Conservation (phyloP, 2,888 invertebrate species). For the Lycia hirtaria region DNA sequence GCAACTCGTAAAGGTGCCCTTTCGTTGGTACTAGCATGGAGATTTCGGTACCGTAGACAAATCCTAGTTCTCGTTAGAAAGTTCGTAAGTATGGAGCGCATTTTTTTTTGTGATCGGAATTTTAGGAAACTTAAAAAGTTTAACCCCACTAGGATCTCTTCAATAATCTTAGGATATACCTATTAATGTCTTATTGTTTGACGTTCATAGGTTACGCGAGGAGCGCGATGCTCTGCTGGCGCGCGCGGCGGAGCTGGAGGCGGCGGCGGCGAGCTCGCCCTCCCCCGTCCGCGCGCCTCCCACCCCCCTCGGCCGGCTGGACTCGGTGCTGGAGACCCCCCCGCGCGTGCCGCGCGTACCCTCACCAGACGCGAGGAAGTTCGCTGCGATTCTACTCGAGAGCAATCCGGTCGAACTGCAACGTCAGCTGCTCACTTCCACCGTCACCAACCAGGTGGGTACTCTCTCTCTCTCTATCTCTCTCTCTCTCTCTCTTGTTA, state of each 20-base stretch:
- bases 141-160: no score
- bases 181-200: not conserved
- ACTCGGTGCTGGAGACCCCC: conserved; percentile 88
- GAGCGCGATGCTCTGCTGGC: conserved; percentile 92
- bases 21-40: no score
- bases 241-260: conserved; percentile 87
- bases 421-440: conserved; percentile 92
- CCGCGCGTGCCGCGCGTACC: conserved; percentile 86
- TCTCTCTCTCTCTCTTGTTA: no score
- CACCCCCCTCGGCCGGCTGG: conserved; percentile 88
- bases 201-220: conserved; percentile 66
- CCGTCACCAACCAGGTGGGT: conserved; percentile 93
- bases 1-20: no score
- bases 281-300: conserved; percentile 57
- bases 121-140: no score
- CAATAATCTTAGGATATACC: no score
- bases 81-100: no score
- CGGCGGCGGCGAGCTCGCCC: conserved; percentile 50
- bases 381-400: conserved; percentile 93
- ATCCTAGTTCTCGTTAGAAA: no score
- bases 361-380: conserved; percentile 89
- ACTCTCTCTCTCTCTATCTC: no score
- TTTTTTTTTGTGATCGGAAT: no score
- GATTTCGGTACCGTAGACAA: no score
- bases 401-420: conserved; percentile 93